These are phyloP conservation scores for Apteryx mantelli DNA, from an alignment of 2,113 vertebrate genomes.

Conservation along the genomic window DNA sequence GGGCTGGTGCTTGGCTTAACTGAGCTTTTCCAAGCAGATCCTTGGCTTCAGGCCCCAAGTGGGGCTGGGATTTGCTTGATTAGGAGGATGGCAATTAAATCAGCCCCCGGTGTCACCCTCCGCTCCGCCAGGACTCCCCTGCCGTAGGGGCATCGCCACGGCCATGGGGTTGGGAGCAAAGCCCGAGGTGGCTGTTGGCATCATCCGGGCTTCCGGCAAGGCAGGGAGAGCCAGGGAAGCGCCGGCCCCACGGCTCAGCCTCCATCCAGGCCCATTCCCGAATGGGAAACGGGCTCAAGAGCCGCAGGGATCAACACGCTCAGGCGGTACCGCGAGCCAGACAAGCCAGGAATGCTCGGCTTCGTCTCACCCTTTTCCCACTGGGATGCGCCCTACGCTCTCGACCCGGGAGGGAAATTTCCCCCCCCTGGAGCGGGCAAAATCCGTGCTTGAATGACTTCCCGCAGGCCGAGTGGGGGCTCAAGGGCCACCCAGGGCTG, in stretches of 20 bases:
- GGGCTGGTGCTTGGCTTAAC: too few species aligned
- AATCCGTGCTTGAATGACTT: background rate
- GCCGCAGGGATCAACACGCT: too few species aligned
- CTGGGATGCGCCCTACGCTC: accelerated
- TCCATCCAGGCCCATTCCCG: too few species aligned
- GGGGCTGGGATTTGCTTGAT: too few species aligned
- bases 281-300: too few species aligned
- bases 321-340: background rate
- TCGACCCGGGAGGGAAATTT: background rate
- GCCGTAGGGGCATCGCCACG: constrained; percentile 84
- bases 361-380: background rate
- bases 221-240: background rate
- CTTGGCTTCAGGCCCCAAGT: too few species aligned
- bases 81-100: too few species aligned
- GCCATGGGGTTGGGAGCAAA: constrained; percentile 89
- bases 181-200: constrained; percentile 83
- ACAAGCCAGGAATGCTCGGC: background rate
- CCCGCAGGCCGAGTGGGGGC: too few species aligned
- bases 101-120: too few species aligned
- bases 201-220: background rate
- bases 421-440: background rate
- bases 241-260: too few species aligned
- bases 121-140: constrained; percentile 58
- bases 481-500: too few species aligned
- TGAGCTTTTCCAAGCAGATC: too few species aligned